Conservation (phyloP, 1,140 invertebrate genomes). For the Phortica variegata region DNA sequence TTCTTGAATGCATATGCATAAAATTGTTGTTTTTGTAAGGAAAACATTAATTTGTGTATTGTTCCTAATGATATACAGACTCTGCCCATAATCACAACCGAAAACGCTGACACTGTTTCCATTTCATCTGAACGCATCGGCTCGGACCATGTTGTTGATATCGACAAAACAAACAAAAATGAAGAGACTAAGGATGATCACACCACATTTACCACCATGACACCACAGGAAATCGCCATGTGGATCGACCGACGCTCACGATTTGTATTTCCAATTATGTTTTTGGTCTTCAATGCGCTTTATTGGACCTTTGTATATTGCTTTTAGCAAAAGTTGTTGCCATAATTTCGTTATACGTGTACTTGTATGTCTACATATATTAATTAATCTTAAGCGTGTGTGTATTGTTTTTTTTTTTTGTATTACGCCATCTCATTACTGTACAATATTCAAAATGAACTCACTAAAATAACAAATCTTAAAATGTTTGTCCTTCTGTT, state of each 20-base stretch:
- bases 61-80: too few species aligned
- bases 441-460: too few species aligned
- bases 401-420: too few species aligned
- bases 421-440: too few species aligned
- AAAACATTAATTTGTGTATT: neutral
- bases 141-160: conserved; percentile 43
- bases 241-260: conserved; percentile 79
- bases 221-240: conserved; percentile 80
- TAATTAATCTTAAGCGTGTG: too few species aligned
- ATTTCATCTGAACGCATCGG: conserved; percentile 27
- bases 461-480: too few species aligned
- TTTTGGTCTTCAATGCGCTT: conserved; percentile 79
- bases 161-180: conserved; percentile 38
- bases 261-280: conserved; percentile 74
- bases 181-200: conserved; percentile 57
- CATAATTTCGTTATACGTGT: too few species aligned
- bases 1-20: neutral
- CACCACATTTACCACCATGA: conserved; percentile 70
- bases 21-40: neutral
- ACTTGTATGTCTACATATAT: too few species aligned
- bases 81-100: conserved; percentile 49
- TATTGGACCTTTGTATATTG: conserved; percentile 78
- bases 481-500: too few species aligned
- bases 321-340: conserved; percentile 34
- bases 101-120: conserved; percentile 41